Evolutionary conservation across 2,888 invertebrate genomes (phyloP).

Genomic region (Heteromurus nitidus): DNA sequence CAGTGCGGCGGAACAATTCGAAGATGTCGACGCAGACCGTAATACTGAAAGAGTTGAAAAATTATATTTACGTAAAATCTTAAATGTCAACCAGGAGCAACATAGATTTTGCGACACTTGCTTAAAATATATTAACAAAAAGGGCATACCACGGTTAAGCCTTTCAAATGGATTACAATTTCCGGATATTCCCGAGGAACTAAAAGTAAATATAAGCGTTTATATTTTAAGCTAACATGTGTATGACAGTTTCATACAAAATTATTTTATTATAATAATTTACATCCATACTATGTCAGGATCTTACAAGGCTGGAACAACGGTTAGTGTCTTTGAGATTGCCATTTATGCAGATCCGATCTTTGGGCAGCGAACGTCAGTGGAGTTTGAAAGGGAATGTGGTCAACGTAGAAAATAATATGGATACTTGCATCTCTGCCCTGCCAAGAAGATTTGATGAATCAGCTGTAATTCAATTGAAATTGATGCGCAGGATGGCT

Average conservation of each 20-base stretch:
- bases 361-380: constrained; percentile 55
- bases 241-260: neutral
- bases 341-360: constrained; percentile 60
- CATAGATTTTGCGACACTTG: neutral
- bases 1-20: too few relatives aligned
- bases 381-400: constrained; percentile 52
- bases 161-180: constrained; percentile 55
- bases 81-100: neutral
- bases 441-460: constrained; percentile 57
- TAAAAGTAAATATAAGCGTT: constrained; percentile 3
- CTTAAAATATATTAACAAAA: neutral
- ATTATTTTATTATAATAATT: neutral
- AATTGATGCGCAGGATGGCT: constrained; percentile 54
- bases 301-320: constrained; percentile 45
- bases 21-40: too few relatives aligned
- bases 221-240: neutral
- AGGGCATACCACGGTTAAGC: constrained; percentile 24
- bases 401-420: constrained; percentile 57
- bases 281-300: neutral
- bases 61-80: neutral
- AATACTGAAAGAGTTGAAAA: neutral
- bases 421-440: constrained; percentile 32
- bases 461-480: constrained; percentile 46
- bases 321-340: constrained; percentile 50
- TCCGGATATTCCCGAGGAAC: constrained; percentile 27